Percentiles rank a stretch among this genome's conserved stretches.
Conservation (phyloP, 2,797 vertebrate genomes). For the Tragopan temminckii region DNA sequence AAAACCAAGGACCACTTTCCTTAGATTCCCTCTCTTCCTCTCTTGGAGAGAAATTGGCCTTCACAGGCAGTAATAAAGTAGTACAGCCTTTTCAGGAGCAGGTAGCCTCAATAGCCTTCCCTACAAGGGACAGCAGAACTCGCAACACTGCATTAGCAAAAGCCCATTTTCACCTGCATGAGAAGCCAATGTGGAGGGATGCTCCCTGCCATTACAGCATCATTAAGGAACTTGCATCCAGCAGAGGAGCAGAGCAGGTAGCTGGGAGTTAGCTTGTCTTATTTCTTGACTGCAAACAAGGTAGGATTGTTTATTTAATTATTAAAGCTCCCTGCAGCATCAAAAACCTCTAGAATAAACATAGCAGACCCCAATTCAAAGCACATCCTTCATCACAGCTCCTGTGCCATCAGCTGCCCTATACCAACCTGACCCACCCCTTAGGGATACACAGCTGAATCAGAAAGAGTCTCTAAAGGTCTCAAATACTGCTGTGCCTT, state of each 20-base stretch:
- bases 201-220: neutral
- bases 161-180: neutral
- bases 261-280: neutral
- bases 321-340: neutral
- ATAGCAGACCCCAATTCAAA: neutral
- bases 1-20: neutral
- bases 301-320: neutral
- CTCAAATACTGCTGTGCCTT: neutral
- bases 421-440: neutral
- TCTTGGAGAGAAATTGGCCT: fast-evolving
- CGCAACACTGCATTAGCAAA: fast-evolving
- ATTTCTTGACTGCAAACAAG: neutral
- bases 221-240: neutral
- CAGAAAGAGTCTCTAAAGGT: neutral
- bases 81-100: neutral
- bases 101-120: neutral
- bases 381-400: neutral
- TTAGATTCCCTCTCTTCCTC: fast-evolving
- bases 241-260: neutral
- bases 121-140: fast-evolving
- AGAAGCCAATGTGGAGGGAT: fast-evolving
- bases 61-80: fast-evolving
- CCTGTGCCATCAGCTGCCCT: neutral
- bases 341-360: neutral
- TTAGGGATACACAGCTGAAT: neutral